Percentiles rank a stretch among this genome's conserved stretches.
These are phyloP conservation scores for Theristicus caerulescens DNA, from an alignment of 2,113 vertebrate genomes.

Conservation along the genomic window DNA sequence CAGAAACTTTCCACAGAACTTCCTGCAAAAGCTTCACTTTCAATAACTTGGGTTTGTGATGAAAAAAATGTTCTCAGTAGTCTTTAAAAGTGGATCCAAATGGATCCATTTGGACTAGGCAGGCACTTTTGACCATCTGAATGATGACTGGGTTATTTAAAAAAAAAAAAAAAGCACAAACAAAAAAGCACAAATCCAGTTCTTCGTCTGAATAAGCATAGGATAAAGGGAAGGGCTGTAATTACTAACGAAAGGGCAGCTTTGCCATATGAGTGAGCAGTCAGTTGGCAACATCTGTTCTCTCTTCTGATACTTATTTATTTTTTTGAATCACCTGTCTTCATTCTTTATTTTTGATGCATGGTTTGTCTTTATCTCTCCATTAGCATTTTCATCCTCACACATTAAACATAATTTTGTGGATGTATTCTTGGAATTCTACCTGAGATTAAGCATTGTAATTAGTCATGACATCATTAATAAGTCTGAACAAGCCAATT, in stretches of 20 bases:
- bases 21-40: background rate
- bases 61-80: background rate
- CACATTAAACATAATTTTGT: background rate
- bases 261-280: background rate
- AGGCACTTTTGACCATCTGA: background rate
- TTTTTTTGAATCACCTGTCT: background rate
- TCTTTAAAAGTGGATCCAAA: background rate
- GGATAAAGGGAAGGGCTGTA: background rate
- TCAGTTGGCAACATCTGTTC: background rate
- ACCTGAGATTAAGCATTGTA: background rate
- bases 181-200: background rate
- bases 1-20: background rate
- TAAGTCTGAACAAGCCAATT: background rate
- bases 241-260: background rate
- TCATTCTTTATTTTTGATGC: background rate
- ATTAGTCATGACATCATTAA: background rate
- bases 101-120: background rate
- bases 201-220: background rate
- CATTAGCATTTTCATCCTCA: background rate
- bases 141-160: background rate
- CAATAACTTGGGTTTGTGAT: background rate
- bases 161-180: background rate
- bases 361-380: background rate
- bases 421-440: background rate
- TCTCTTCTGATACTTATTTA: background rate